Evolutionary conservation across 2,888 invertebrate genomes (phyloP).

Genomic region (Taenaris catops): DNA sequence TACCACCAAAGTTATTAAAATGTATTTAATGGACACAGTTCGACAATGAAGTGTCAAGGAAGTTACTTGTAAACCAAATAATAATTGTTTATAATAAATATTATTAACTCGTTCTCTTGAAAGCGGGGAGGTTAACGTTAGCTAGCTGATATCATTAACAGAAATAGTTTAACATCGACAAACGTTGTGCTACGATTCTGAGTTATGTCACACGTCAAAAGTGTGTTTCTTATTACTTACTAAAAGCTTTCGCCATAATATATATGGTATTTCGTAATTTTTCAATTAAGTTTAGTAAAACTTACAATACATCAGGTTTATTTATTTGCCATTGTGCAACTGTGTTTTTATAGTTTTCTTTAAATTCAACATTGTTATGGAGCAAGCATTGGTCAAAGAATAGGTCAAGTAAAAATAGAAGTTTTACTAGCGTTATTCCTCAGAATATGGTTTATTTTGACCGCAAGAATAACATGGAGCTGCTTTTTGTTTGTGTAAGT

Average conservation of each 20-base stretch:
- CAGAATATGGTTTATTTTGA: conserved; percentile 37
- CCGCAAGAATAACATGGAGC: conserved; percentile 40
- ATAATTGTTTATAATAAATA: conserved; percentile 24
- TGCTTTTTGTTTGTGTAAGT: too few species aligned
- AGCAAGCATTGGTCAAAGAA: conserved; percentile 50
- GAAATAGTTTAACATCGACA: conserved; percentile 22
- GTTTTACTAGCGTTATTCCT: conserved; percentile 58
- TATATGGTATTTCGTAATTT: conserved; percentile 42
- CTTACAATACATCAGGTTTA: conserved; percentile 36
- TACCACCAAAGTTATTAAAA: too few species aligned
- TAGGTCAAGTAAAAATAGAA: conserved; percentile 67
- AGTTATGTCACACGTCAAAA: conserved; percentile 30
- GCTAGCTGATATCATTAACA: conserved; percentile 5
- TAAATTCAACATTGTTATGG: too few species aligned
- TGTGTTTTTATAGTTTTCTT: conserved; percentile 53
- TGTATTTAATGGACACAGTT: too few species aligned
- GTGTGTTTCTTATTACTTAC: conserved; percentile 34
- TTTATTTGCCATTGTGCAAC: conserved; percentile 47
- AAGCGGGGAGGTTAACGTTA: neutral
- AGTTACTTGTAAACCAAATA: conserved; percentile 35
- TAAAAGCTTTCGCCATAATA: conserved; percentile 50
- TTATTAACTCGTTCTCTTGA: conserved; percentile 8
- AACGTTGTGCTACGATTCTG: conserved; percentile 24
- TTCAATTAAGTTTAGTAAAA: conserved; percentile 5
- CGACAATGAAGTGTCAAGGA: conserved; percentile 51